A percentile compares a stretch with the other conserved stretches of the same genome.
Evolutionary conservation across 2,888 invertebrate species (phyloP).

Genomic region (Agriotes lineatus): DNA sequence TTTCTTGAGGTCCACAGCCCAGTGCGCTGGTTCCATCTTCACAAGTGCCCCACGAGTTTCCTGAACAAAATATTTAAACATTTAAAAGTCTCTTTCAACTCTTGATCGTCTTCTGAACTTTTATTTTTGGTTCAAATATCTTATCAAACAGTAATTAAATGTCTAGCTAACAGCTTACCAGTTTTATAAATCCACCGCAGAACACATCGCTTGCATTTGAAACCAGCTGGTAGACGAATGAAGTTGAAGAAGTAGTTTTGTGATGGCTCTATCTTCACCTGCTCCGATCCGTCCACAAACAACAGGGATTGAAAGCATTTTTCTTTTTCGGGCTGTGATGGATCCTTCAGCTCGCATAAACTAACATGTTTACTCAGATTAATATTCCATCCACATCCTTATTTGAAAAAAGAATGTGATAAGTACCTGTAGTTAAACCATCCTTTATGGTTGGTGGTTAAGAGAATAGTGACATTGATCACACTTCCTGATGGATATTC

Average conservation of each 20-base stretch:
- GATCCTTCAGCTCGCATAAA: conserved; percentile 52
- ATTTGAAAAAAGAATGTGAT: not conserved
- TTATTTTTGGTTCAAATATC: too few species aligned
- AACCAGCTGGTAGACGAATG: conserved; percentile 56
- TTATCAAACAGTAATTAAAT: not conserved
- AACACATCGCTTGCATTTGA: conserved; percentile 60
- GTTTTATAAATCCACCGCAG: conserved; percentile 62
- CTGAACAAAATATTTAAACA: too few species aligned
- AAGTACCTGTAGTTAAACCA: conserved; percentile 57
- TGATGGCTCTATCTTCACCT: conserved; percentile 46
- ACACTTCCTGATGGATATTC: conserved; percentile 58
- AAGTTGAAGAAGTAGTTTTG: conserved; percentile 46
- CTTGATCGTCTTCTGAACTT: too few species aligned
- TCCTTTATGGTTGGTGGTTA: conserved; percentile 66
- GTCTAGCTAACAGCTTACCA: conserved; percentile 48
- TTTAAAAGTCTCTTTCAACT: too few species aligned
- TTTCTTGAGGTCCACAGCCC: conserved; percentile 64
- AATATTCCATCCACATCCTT: too few species aligned
- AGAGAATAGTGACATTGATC: conserved; percentile 54
- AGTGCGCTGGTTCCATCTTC: conserved; percentile 57
- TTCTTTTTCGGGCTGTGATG: conserved; percentile 52
- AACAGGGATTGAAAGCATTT: conserved; percentile 53
- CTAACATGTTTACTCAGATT: too few species aligned
- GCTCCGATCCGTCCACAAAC: conserved; percentile 50
- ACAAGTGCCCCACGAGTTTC: conserved; percentile 63